A percentile compares a stretch with the other conserved stretches of the same genome.
These are phyloP conservation scores for Delia radicum DNA, from an alignment of 1,140 invertebrate species.

Conservation along the genomic window DNA sequence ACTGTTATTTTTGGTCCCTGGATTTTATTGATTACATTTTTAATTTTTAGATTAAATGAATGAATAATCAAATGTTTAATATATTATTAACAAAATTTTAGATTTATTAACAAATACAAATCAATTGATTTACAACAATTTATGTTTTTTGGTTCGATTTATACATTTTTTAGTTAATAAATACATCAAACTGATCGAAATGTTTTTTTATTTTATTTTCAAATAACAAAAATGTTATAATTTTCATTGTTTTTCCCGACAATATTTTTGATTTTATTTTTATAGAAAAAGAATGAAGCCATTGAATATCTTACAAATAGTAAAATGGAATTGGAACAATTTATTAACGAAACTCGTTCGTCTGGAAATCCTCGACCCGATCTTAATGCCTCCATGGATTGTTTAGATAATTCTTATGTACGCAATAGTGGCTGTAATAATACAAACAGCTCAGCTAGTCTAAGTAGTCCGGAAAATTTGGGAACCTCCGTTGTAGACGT, in stretches of 20 bases:
- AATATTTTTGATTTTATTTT: neutral
- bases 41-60: too few relatives aligned
- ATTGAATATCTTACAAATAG: constrained; percentile 33
- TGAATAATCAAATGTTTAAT: too few relatives aligned
- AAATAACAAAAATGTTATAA: too few relatives aligned
- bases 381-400: constrained; percentile 32
- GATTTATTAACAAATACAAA: too few relatives aligned
- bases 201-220: too few relatives aligned
- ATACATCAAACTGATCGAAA: too few relatives aligned
- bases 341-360: constrained; percentile 41
- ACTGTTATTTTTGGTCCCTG: too few relatives aligned
- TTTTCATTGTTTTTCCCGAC: neutral
- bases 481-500: constrained; percentile 46
- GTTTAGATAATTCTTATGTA: neutral
- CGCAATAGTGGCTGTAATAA: constrained; percentile 28
- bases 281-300: constrained; percentile 25
- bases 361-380: constrained; percentile 27
- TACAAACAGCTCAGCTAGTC: constrained; percentile 27
- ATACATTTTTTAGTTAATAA: too few relatives aligned
- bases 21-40: too few relatives aligned
- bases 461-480: constrained; percentile 43
- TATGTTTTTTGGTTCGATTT: too few relatives aligned
- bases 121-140: too few relatives aligned
- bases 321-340: constrained; percentile 42
- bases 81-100: too few relatives aligned